Conservation (phyloP, 2,113 vertebrate species). For the Saguinus imperator region DNA sequence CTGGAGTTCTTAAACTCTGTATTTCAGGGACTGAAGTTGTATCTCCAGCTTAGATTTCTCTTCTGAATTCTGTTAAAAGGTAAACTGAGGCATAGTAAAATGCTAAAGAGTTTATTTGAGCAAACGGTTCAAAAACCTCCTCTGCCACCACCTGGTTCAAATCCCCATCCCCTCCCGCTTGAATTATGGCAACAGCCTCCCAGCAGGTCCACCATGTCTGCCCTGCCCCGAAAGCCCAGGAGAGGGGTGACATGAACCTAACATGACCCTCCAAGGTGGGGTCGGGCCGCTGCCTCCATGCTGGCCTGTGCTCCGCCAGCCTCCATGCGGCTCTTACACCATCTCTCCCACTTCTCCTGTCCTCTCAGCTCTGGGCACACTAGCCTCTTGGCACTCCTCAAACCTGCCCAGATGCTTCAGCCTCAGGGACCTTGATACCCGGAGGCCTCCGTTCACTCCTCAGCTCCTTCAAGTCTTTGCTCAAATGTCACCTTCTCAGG, state of each 20-base stretch:
- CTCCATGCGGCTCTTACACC: accelerated
- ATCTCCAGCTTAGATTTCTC: not conserved
- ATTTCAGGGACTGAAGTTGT: not conserved
- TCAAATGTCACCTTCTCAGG: not conserved
- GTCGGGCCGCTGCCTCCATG: no score
- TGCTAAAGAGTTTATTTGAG: not conserved
- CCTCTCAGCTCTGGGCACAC: not conserved
- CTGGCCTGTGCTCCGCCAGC: not conserved
- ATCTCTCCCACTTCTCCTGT: not conserved
- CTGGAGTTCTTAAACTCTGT: not conserved
- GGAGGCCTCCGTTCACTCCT: not conserved
- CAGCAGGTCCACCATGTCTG: no score
- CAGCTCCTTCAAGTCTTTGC: not conserved
- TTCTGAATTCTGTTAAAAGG: not conserved
- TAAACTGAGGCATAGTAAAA: not conserved
- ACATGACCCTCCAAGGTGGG: not conserved
- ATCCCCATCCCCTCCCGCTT: not conserved
- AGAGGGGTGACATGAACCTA: no score
- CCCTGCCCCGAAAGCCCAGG: not conserved
- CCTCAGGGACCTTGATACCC: not conserved
- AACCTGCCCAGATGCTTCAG: no score
- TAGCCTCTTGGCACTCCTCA: not conserved
- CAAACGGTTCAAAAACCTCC: not conserved
- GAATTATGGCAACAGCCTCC: not conserved
- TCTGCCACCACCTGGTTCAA: not conserved